phyloP scores from a whole-genome alignment of 1,140 invertebrate genomes.

The Metaphire vulgaris region DNA sequence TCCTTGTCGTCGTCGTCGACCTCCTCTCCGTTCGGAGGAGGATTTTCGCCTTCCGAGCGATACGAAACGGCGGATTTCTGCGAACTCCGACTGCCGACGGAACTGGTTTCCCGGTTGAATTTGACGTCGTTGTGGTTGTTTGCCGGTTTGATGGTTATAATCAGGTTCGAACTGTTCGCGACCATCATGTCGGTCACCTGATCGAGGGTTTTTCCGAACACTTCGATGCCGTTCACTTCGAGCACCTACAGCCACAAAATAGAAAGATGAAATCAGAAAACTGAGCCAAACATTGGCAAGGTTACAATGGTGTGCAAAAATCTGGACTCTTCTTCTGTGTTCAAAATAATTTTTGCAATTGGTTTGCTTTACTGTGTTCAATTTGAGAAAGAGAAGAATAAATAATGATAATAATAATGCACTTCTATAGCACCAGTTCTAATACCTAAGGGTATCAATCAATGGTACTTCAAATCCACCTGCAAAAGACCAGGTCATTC shows the following conservation, averaged over 20 bases:
- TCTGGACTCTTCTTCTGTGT: not conserved
- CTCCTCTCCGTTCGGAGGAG: not conserved
- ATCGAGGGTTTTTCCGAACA: conserved; percentile 67
- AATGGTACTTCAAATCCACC: too few relatives aligned
- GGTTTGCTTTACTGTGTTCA: too few relatives aligned
- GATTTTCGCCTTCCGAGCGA: not conserved
- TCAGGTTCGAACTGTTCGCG: conserved; percentile 96
- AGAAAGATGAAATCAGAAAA: not conserved
- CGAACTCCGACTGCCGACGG: not conserved
- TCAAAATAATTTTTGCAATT: not conserved
- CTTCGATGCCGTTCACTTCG: conserved; percentile 99
- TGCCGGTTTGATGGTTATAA: conserved; percentile 73
- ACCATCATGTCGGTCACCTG: conserved; percentile 99
- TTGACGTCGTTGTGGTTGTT: conserved; percentile 49
- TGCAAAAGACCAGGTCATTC: too few relatives aligned
- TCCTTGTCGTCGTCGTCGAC: not conserved
- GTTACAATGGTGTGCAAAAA: too few relatives aligned
- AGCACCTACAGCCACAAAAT: conserved; percentile 59
- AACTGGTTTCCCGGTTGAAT: not conserved
- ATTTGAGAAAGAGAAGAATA: too few relatives aligned
- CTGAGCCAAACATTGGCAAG: not conserved
- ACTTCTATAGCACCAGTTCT: not conserved
- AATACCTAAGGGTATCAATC: too few relatives aligned
- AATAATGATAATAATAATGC: not conserved
- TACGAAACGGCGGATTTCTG: not conserved